These are phyloP conservation scores for Psilanteris sp. DNA, from an alignment of 1,140 invertebrate genomes.

Conservation along the genomic window DNA sequence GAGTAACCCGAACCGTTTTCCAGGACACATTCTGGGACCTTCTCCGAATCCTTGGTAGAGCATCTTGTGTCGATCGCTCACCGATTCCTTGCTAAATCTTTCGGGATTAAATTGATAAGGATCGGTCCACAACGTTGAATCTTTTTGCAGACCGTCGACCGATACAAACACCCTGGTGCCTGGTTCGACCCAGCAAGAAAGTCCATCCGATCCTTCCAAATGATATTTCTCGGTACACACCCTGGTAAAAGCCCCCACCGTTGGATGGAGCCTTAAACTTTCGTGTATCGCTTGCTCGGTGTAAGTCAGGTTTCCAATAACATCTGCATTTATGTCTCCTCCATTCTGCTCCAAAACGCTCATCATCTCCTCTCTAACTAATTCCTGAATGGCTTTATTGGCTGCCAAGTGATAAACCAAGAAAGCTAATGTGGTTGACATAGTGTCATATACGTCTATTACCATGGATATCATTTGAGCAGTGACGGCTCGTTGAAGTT, in stretches of 20 bases:
- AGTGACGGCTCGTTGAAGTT: background rate
- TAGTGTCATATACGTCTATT: slow-evolving; percentile 20
- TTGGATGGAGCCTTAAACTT: slow-evolving; percentile 40
- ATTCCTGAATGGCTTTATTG: slow-evolving; percentile 4
- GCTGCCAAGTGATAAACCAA: slow-evolving; percentile 12
- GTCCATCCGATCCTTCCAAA: slow-evolving; percentile 58
- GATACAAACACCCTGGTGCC: slow-evolving; percentile 70
- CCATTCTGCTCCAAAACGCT: background rate
- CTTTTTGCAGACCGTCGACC: slow-evolving; percentile 76
- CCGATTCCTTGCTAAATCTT: slow-evolving; percentile 71
- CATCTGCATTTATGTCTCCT: background rate
- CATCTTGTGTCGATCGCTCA: slow-evolving; percentile 63
- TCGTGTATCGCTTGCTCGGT: slow-evolving; percentile 62
- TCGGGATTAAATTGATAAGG: slow-evolving; percentile 81
- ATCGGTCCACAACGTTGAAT: slow-evolving; percentile 77
- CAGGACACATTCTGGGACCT: slow-evolving; percentile 80
- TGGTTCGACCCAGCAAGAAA: slow-evolving; percentile 42
- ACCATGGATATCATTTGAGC: slow-evolving; percentile 9
- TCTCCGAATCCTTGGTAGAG: slow-evolving; percentile 78
- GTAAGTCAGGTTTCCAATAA: slow-evolving; percentile 45
- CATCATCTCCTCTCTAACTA: slow-evolving; percentile 16
- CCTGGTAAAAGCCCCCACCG: slow-evolving; percentile 3
- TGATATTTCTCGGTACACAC: slow-evolving; percentile 39
- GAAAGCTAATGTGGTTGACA: background rate
- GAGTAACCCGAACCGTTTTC: slow-evolving; percentile 67